These are phyloP conservation scores for Marmota monax DNA, from an alignment of 2,113 vertebrate species.

Conservation along the genomic window DNA sequence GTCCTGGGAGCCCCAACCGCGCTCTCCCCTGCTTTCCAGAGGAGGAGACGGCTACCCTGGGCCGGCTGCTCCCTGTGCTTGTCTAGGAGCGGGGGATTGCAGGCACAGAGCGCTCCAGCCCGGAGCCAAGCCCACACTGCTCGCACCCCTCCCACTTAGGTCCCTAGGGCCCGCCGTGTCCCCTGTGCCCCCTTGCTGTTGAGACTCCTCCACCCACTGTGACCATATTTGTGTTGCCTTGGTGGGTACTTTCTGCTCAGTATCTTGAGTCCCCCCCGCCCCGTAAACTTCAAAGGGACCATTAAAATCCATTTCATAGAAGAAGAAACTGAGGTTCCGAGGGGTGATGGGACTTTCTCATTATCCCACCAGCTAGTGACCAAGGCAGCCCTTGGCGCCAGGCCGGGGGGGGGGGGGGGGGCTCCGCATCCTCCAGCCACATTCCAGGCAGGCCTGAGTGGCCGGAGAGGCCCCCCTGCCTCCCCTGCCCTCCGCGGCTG, in stretches of 20 bases:
- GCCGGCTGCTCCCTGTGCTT: background rate
- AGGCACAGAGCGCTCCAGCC: too few relatives aligned
- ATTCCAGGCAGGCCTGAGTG: conserved; percentile 54
- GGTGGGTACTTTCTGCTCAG: fast-evolving
- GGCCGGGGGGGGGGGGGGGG: background rate
- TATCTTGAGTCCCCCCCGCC: background rate
- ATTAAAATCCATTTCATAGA: conserved; percentile 48
- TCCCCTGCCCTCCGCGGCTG: background rate
- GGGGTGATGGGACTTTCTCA: background rate
- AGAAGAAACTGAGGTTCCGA: conserved; percentile 11
- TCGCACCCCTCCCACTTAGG: background rate
- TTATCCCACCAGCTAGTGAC: background rate
- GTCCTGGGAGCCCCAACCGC: background rate
- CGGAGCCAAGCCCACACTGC: too few relatives aligned
- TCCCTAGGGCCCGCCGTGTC: background rate
- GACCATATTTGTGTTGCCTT: too few relatives aligned
- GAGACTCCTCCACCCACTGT: background rate
- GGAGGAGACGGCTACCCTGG: background rate
- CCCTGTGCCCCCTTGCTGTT: background rate
- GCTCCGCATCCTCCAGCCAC: background rate
- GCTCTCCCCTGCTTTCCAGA: background rate
- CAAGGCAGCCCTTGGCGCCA: background rate
- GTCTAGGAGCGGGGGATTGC: background rate
- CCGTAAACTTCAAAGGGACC: background rate
- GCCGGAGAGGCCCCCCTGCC: background rate